Percentiles rank a stretch among this genome's conserved stretches.
Conservation (phyloP, 2,113 vertebrate genomes). For the Daphoenositta chrysoptera region DNA sequence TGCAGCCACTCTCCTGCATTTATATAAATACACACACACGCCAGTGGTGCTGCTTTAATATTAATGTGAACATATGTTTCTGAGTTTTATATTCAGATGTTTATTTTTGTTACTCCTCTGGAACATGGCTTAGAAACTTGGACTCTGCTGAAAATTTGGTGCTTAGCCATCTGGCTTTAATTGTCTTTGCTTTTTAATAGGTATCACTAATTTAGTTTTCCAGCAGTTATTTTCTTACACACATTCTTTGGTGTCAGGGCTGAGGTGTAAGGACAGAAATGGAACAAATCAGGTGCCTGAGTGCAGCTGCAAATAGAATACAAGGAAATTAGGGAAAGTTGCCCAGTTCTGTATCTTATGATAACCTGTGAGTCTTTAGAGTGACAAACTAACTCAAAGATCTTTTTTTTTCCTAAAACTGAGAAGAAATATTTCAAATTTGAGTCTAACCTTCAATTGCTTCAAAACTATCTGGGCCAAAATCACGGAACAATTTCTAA, state of each 20-base stretch:
- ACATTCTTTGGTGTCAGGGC: not conserved
- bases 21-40: not conserved
- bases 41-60: not conserved
- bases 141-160: not conserved
- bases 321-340: not conserved
- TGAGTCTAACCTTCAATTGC: not conserved
- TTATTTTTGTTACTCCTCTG: not conserved
- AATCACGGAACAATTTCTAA: not conserved
- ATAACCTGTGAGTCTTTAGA: not conserved
- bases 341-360: not conserved
- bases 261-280: not conserved
- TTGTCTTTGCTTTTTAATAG: not conserved
- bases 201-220: not conserved
- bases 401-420: not conserved
- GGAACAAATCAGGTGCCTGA: not conserved
- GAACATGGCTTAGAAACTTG: not conserved
- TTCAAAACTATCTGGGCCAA: not conserved
- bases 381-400: not conserved
- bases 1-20: rapidly evolving
- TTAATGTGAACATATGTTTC: not conserved
- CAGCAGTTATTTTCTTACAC: not conserved
- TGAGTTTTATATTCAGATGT: not conserved
- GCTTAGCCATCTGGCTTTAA: not conserved
- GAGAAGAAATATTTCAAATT: not conserved
- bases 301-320: not conserved